These are phyloP conservation scores for Lepidurus apus DNA, from an alignment of 1,140 invertebrate species.

Conservation along the genomic window DNA sequence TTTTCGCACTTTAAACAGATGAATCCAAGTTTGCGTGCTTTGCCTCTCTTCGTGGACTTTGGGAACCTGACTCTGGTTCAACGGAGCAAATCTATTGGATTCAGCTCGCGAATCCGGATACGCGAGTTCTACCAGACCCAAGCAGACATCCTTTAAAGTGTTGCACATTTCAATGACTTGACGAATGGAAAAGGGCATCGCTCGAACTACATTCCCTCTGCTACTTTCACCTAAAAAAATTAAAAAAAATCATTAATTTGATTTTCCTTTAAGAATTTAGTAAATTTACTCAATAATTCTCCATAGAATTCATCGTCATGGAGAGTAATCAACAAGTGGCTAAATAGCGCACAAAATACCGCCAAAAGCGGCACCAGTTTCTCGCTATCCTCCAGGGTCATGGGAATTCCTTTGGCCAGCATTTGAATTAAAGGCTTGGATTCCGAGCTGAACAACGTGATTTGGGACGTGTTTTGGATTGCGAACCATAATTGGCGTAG, in stretches of 20 bases:
- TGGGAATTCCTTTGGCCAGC: conserved; percentile 61
- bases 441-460: conserved; percentile 47
- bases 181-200: conserved; percentile 50
- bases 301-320: conserved; percentile 79
- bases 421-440: conserved; percentile 62
- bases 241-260: conserved; percentile 3
- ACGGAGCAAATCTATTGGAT: conserved; percentile 35
- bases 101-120: conserved; percentile 70
- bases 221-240: neutral
- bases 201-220: conserved; percentile 32
- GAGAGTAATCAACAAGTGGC: conserved; percentile 71
- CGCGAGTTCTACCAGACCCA: conserved; percentile 82
- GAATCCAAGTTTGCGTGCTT: conserved; percentile 50
- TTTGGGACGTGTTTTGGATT: conserved; percentile 43
- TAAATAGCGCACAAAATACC: conserved; percentile 79
- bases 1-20: conserved; percentile 54
- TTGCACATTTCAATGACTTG: conserved; percentile 49
- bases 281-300: conserved; percentile 36
- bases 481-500: conserved; percentile 70
- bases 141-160: conserved; percentile 61
- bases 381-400: conserved; percentile 58
- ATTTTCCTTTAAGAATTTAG: neutral
- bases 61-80: conserved; percentile 36
- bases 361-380: conserved; percentile 71
- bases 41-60: conserved; percentile 39